Evolutionary conservation across 2,888 invertebrate genomes (phyloP), one percentile per base, ranked within the genome.

Genomic region (Drosophila barbarae): DNA sequence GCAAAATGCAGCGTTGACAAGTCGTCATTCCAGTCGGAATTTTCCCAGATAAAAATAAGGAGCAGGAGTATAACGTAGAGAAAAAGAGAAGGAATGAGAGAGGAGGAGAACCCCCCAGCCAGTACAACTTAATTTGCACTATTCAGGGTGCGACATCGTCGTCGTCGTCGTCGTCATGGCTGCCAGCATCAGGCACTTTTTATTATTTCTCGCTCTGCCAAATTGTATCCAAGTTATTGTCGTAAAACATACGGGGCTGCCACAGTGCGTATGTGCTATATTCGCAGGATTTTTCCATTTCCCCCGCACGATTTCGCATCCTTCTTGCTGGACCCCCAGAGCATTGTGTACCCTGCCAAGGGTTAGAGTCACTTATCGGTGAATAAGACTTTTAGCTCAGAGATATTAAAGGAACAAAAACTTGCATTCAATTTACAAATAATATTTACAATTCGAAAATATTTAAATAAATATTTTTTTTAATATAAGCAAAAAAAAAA

Each of bases 41-140:
- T 55, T 50, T 28, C 13, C 32, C 46, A 47, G 34, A 53, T 44
- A 53, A 53, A 44, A 52, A 30, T 41, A n/a, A 38, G 36, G 15
- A 18, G n/a, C 2, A 4, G 42, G 10, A 30, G 30, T 2, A 2
- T n/a, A 8, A n/a, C 7, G 13, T 18, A 3, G n/a, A 5, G 26
- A 42, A 23, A 23, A 41, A 13, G 5, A 28, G 9, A 39, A 28
- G 13, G 38, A 13, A 4, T 18, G 26, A 2, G n/a, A 42, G 13
- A 23, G 15, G 12, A 2, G 3, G 15, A 53, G n/a, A 35, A 36
- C 23, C 36, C 30, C 50, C 63, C 39, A 12, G 7, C 44, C 46
- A 69, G 71, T 70, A 79, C 80, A 82, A 82, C 83, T 76, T 79
- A 79, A 79, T 79, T 79, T 82, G 76, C 83, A 75, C 83, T 82